Percentiles rank a stretch among this genome's conserved stretches.
Evolutionary conservation across 2,113 vertebrate species (phyloP).

Genomic region (Merops nubicus): DNA sequence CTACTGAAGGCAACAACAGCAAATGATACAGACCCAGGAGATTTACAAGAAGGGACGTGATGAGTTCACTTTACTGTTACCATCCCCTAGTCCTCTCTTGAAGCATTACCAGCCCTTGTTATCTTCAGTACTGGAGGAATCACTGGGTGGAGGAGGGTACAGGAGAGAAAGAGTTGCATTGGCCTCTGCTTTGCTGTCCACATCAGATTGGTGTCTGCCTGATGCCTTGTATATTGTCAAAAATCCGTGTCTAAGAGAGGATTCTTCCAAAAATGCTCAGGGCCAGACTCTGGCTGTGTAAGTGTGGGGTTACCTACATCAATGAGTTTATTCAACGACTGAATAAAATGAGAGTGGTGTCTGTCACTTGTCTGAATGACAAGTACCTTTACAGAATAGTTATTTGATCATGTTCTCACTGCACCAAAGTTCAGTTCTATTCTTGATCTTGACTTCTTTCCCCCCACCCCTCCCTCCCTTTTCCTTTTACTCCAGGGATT

Average conservation of each 20-base stretch:
- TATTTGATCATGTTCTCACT: not conserved
- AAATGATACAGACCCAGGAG: not conserved
- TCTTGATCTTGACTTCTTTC: not conserved
- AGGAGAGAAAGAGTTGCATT: not conserved
- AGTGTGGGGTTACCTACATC: not conserved
- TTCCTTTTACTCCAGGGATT: not conserved
- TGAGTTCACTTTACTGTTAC: not conserved
- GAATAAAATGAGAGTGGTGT: not conserved
- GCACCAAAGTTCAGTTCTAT: not conserved
- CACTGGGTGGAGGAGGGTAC: not conserved
- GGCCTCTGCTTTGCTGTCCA: not conserved
- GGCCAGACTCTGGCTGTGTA: not conserved
- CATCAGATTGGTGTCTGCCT: not conserved
- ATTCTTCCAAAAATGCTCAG: not conserved
- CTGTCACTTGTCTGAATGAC: not conserved
- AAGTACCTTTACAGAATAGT: not conserved
- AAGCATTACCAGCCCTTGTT: rapidly evolving
- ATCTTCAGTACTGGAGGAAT: rapidly evolving
- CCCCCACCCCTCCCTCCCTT: not conserved
- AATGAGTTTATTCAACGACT: not conserved
- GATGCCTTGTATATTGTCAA: not conserved
- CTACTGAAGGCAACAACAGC: not conserved
- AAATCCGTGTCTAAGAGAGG: not conserved
- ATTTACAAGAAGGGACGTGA: not conserved
- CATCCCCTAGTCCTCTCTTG: not conserved